Percentiles rank a stretch among this genome's conserved stretches.
phyloP scores from a whole-genome alignment of 2,888 invertebrate species.

The Dromius quadrimaculatus region DNA sequence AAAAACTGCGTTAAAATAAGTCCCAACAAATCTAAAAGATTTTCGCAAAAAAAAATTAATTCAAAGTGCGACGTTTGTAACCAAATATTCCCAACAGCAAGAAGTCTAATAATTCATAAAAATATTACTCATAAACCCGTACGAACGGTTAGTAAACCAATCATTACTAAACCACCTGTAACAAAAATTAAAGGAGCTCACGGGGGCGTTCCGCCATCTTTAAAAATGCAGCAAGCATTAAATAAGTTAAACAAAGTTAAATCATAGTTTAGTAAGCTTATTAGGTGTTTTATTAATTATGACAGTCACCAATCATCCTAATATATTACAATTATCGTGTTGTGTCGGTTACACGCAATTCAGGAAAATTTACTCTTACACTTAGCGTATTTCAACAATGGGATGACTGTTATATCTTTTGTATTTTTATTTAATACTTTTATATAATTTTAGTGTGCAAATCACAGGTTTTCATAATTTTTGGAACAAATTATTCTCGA shows the following conservation, averaged over 20 bases:
- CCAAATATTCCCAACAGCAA: conserved; percentile 24
- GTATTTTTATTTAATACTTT: too few species aligned
- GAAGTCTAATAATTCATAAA: conserved; percentile 36
- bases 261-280: conserved; percentile 27
- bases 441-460: too few species aligned
- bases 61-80: conserved; percentile 33
- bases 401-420: too few species aligned
- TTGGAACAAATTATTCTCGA: too few species aligned
- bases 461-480: too few species aligned
- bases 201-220: conserved; percentile 59
- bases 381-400: too few species aligned
- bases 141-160: not conserved
- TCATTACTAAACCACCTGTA: not conserved
- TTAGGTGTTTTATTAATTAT: too few species aligned
- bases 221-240: conserved; percentile 57
- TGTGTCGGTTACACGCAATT: too few species aligned
- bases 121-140: conserved; percentile 18
- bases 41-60: conserved; percentile 12
- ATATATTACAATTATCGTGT: too few species aligned
- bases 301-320: too few species aligned
- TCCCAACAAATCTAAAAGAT: conserved; percentile 15
- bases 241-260: conserved; percentile 45
- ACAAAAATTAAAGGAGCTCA: conserved; percentile 54
- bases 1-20: conserved; percentile 61
- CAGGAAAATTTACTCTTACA: too few species aligned